These are phyloP conservation scores for Dipodomys ordii DNA, from an alignment of 2,113 vertebrate genomes.

Conservation along the genomic window DNA sequence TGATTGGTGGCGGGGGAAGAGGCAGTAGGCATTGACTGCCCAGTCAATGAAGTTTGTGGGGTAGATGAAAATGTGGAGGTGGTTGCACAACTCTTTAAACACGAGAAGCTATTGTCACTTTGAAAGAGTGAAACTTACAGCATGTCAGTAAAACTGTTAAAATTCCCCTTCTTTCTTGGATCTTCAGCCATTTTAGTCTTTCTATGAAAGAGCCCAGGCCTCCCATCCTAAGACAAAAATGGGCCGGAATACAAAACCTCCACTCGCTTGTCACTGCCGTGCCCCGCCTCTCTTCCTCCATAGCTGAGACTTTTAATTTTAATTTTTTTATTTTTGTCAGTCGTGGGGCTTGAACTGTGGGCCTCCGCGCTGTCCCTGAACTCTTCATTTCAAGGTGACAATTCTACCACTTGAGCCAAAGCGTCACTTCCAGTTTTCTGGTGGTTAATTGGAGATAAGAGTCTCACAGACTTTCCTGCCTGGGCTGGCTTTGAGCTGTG, in stretches of 20 bases:
- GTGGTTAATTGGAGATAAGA: too few species aligned
- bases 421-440: too few species aligned
- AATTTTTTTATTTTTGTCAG: too few species aligned
- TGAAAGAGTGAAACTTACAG: neutral
- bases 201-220: accelerated
- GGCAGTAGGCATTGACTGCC: neutral
- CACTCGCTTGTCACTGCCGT: neutral
- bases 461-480: too few species aligned
- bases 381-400: too few species aligned
- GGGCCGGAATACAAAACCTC: neutral
- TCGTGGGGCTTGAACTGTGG: neutral
- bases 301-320: neutral
- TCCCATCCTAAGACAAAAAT: neutral
- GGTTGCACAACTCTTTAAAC: neutral
- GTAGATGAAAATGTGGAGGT: neutral
- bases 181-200: neutral
- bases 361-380: too few species aligned
- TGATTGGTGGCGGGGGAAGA: too few species aligned
- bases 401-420: too few species aligned
- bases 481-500: too few species aligned
- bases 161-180: accelerated
- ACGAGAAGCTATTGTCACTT: neutral
- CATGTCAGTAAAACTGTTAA: neutral
- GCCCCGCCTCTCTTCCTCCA: neutral
- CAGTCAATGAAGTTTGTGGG: neutral